Evolutionary conservation across 2,888 invertebrate species (phyloP).

Genomic region (Cistogaster globosa): DNA sequence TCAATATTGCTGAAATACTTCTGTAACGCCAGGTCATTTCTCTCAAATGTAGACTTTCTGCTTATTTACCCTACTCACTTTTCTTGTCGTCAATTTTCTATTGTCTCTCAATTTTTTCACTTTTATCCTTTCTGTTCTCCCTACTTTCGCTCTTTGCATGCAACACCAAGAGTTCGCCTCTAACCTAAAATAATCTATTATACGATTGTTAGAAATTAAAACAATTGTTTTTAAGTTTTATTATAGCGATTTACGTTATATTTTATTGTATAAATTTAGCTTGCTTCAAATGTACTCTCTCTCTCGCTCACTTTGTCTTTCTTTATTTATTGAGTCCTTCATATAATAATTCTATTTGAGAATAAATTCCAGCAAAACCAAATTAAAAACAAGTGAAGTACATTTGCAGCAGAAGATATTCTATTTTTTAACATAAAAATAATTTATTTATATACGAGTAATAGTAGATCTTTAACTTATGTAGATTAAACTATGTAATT

Average conservation of each 20-base stretch:
- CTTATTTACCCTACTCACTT: too few relatives aligned
- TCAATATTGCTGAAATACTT: too few relatives aligned
- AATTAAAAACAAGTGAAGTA: constrained; percentile 25
- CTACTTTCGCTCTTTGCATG: too few relatives aligned
- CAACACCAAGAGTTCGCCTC: too few relatives aligned
- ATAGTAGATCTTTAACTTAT: constrained; percentile 23
- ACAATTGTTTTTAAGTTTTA: neutral
- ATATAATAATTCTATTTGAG: constrained; percentile 6
- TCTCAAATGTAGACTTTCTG: too few relatives aligned
- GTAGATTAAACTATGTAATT: constrained; percentile 55
- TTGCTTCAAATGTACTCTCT: constrained; percentile 19
- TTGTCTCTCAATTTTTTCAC: too few relatives aligned
- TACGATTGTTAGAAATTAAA: neutral
- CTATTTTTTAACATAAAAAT: constrained; percentile 26
- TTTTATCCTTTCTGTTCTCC: too few relatives aligned
- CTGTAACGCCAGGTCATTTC: too few relatives aligned
- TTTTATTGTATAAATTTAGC: neutral
- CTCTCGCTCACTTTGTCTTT: neutral
- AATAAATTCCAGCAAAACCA: constrained; percentile 27
- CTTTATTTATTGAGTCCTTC: neutral
- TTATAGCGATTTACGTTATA: neutral
- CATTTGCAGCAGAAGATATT: neutral
- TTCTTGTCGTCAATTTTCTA: too few relatives aligned
- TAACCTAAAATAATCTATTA: too few relatives aligned
- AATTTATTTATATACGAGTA: constrained; percentile 50